These are phyloP conservation scores for Gobiocypris rarus DNA, from an alignment of 2,113 vertebrate genomes.

Conservation along the genomic window DNA sequence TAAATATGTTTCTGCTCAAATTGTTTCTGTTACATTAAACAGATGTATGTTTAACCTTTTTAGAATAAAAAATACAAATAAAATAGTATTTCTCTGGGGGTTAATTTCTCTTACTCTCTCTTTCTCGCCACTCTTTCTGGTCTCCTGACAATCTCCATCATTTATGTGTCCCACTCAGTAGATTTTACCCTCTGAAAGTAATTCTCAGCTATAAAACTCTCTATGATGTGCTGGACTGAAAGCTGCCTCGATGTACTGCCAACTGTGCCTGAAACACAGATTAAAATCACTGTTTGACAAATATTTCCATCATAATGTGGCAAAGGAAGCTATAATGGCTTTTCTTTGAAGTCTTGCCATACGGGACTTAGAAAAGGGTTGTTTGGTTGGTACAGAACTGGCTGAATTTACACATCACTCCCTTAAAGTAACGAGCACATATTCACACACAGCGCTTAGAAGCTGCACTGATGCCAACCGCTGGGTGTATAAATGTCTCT, in stretches of 20 bases:
- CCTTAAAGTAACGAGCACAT: not conserved
- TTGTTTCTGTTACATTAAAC: not conserved
- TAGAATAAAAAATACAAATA: not conserved
- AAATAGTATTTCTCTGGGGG: not conserved
- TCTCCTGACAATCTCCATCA: not conserved
- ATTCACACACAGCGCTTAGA: not conserved
- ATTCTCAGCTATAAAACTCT: slow-evolving; percentile 24
- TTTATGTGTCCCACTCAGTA: not conserved
- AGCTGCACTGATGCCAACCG: not conserved
- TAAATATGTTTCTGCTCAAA: not conserved
- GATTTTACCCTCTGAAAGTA: slow-evolving; percentile 14
- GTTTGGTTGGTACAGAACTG: slow-evolving; percentile 13
- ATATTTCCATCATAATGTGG: slow-evolving; percentile 39
- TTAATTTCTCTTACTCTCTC: not conserved
- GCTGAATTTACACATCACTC: slow-evolving; percentile 17
- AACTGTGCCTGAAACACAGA: slow-evolving; percentile 31
- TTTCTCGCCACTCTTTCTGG: slow-evolving; percentile 5
- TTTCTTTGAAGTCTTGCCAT: slow-evolving; percentile 22
- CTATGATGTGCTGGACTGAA: not conserved
- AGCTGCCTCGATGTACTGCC: not conserved
- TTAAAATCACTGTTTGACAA: slow-evolving; percentile 28
- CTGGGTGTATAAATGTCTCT: slow-evolving; percentile 2
- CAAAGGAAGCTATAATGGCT: slow-evolving; percentile 35
- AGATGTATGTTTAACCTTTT: slow-evolving; percentile 3
- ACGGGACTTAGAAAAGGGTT: not conserved